Conservation (phyloP, 2,113 vertebrate species). For the Cryptomyrus ogoouensis region DNA sequence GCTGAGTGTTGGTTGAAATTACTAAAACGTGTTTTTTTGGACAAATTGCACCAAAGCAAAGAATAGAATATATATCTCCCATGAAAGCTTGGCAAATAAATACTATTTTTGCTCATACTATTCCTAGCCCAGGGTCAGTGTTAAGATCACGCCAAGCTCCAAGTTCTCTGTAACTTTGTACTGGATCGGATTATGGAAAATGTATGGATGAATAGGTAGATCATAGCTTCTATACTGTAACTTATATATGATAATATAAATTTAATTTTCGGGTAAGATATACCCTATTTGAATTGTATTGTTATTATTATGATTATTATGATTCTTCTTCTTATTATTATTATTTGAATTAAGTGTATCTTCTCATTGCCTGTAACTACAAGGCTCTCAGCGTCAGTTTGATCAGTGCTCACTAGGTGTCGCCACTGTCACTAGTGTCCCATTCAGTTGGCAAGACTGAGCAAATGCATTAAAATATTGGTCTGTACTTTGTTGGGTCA, state of each 20-base stretch:
- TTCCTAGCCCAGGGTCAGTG: background rate
- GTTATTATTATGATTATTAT: background rate
- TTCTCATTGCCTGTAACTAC: background rate
- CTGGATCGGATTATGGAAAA: background rate
- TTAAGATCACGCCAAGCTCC: background rate
- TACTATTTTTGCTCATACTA: background rate
- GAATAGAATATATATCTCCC: background rate
- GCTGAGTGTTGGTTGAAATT: background rate
- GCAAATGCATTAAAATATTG: background rate
- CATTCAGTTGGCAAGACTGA: background rate
- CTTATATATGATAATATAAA: background rate
- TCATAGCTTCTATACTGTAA: background rate
- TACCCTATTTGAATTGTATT: background rate
- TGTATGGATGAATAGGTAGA: background rate
- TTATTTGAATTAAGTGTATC: background rate
- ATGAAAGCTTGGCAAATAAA: background rate
- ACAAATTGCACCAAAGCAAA: background rate
- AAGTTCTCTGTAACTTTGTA: background rate
- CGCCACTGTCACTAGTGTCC: background rate
- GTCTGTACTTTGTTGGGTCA: background rate
- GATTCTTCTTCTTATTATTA: background rate
- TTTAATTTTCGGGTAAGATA: background rate
- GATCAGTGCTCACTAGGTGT: background rate
- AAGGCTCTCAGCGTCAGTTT: background rate
- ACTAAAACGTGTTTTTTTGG: background rate